These are phyloP conservation scores for Rallus crepitans DNA, from an alignment of 2,797 vertebrate genomes.

Conservation along the genomic window DNA sequence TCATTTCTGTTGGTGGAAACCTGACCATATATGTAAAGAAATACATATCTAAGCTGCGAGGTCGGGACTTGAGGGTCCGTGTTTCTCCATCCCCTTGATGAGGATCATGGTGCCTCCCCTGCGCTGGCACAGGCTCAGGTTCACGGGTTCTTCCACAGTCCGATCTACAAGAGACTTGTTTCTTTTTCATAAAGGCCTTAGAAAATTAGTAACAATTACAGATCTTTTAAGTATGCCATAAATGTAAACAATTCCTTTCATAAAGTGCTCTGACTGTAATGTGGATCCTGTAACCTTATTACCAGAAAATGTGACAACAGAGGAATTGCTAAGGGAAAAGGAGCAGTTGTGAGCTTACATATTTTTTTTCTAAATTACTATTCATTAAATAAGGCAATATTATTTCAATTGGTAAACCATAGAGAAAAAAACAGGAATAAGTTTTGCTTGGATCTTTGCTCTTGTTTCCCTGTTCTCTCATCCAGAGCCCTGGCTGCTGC, in stretches of 20 bases:
- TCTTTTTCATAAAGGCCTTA: background rate
- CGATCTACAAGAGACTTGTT: background rate
- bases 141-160: background rate
- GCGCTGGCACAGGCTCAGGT: background rate
- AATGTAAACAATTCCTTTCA: background rate
- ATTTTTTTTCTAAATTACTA: slow-evolving; percentile 19
- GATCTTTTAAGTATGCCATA: background rate
- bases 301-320: background rate
- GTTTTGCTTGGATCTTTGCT: background rate
- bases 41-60: background rate
- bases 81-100: background rate
- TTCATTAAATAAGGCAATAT: slow-evolving; percentile 35
- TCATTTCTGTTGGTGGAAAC: background rate
- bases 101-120: background rate
- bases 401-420: background rate
- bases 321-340: background rate
- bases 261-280: background rate
- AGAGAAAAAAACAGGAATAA: background rate
- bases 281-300: slow-evolving; percentile 39
- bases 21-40: background rate
- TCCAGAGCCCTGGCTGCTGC: background rate
- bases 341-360: background rate
- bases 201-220: background rate
- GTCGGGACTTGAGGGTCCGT: background rate
- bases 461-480: background rate